phyloP scores from a whole-genome alignment of 1,140 invertebrate genomes.

The Lethocerus indicus region DNA sequence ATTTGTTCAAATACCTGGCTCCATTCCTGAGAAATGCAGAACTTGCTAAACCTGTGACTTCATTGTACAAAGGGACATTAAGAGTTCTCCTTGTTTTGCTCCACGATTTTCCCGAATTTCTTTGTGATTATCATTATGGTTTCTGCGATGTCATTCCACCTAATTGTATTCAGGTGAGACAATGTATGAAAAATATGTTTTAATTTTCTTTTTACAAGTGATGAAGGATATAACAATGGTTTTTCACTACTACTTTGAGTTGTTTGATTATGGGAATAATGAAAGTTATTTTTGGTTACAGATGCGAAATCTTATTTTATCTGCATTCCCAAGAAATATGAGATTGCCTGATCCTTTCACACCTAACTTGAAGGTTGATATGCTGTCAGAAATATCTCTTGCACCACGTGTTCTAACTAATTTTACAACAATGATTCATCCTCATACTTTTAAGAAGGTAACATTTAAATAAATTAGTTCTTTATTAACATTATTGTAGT shows the following conservation, averaged over 20 bases:
- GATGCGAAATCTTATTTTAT: conserved; percentile 94
- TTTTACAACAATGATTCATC: conserved; percentile 73
- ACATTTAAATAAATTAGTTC: no score
- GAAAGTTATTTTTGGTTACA: conserved; percentile 16
- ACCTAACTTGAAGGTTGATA: conserved; percentile 91
- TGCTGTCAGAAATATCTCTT: conserved; percentile 45
- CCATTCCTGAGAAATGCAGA: conserved; percentile 95
- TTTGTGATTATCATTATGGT: conserved; percentile 98
- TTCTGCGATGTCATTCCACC: conserved; percentile 98
- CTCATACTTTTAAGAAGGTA: conserved; percentile 70
- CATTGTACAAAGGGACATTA: conserved; percentile 90
- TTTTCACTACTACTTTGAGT: background rate
- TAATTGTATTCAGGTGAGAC: conserved; percentile 76
- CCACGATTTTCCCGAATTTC: conserved; percentile 97
- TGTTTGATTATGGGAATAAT: background rate
- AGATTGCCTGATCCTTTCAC: conserved; percentile 95
- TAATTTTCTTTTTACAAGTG: background rate
- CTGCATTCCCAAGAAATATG: conserved; percentile 96
- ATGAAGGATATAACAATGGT: background rate
- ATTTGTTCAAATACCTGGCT: conserved; percentile 90
- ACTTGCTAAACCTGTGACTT: conserved; percentile 78
- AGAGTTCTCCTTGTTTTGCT: conserved; percentile 88
- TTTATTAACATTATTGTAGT: no score
- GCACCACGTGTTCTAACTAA: conserved; percentile 81
- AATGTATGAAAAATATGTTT: background rate